Evolutionary conservation across 2,888 invertebrate species (phyloP).

Genomic region (Autographa gamma): DNA sequence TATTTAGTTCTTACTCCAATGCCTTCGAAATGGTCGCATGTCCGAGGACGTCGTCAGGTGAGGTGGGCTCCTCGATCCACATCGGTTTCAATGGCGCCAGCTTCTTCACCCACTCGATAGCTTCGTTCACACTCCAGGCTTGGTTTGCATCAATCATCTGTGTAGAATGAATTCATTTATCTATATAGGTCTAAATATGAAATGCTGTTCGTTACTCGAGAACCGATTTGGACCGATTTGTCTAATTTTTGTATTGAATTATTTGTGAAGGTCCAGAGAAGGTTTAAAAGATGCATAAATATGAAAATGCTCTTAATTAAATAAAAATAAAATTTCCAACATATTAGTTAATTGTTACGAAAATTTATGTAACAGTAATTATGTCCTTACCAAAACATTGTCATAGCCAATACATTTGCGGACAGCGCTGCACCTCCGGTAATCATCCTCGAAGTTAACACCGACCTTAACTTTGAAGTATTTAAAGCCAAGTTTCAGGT

Average conservation of each 20-base stretch:
- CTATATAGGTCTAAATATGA: too few species aligned
- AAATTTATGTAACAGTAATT: neutral
- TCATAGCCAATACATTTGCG: constrained; percentile 93
- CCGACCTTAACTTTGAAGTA: constrained; percentile 98
- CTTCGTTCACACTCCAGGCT: constrained; percentile 95
- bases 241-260: too few species aligned
- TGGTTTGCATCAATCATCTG: constrained; percentile 97
- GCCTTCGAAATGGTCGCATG: constrained; percentile 94
- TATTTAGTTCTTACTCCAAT: constrained; percentile 75
- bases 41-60: constrained; percentile 96
- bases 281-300: too few species aligned
- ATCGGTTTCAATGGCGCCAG: constrained; percentile 92
- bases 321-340: too few species aligned
- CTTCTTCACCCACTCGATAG: constrained; percentile 95
- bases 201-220: too few species aligned
- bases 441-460: constrained; percentile 92
- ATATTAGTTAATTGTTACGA: too few species aligned
- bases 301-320: too few species aligned
- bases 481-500: constrained; percentile 92
- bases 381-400: constrained; percentile 91
- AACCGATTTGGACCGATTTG: too few species aligned
- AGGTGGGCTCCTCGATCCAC: constrained; percentile 98
- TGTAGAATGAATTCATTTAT: neutral
- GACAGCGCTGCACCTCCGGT: constrained; percentile 91
- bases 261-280: too few species aligned